phyloP scores from a whole-genome alignment of 1,140 invertebrate genomes.

The Cepaea nemoralis region DNA sequence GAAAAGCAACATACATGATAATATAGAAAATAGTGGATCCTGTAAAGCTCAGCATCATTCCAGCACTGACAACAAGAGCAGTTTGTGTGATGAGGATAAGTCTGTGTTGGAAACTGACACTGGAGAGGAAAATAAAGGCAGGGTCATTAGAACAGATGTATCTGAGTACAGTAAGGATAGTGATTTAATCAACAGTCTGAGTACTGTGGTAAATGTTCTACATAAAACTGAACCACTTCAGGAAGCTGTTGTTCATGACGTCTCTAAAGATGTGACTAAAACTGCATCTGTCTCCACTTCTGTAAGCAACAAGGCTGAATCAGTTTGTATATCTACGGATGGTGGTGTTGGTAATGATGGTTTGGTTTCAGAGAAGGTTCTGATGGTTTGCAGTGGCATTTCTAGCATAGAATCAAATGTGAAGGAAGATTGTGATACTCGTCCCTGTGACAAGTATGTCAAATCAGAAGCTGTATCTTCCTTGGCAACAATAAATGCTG shows the following conservation, averaged over 20 bases:
- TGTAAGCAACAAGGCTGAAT: not conserved
- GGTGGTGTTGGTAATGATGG: not conserved
- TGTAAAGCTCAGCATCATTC: not conserved
- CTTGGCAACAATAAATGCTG: not conserved
- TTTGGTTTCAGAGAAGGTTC: not conserved
- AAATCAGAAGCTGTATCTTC: not conserved
- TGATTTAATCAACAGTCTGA: not conserved
- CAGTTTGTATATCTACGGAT: not conserved
- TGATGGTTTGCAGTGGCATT: not conserved
- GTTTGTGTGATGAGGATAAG: not conserved
- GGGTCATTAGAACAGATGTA: not conserved
- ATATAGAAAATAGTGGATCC: not conserved
- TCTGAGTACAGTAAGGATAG: not conserved
- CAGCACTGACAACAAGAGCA: not conserved
- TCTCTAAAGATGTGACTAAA: not conserved
- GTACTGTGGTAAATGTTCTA: not conserved
- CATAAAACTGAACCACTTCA: not conserved
- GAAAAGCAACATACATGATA: not conserved
- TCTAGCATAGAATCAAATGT: not conserved
- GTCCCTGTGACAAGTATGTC: not conserved
- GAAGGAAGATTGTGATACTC: not conserved
- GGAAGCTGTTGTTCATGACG: not conserved
- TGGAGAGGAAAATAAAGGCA: not conserved
- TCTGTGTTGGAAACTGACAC: not conserved
- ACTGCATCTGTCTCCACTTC: not conserved